Percentiles rank a stretch among this genome's conserved stretches.
Evolutionary conservation across 2,113 vertebrate species (phyloP).

Genomic region (Galemys pyrenaicus): DNA sequence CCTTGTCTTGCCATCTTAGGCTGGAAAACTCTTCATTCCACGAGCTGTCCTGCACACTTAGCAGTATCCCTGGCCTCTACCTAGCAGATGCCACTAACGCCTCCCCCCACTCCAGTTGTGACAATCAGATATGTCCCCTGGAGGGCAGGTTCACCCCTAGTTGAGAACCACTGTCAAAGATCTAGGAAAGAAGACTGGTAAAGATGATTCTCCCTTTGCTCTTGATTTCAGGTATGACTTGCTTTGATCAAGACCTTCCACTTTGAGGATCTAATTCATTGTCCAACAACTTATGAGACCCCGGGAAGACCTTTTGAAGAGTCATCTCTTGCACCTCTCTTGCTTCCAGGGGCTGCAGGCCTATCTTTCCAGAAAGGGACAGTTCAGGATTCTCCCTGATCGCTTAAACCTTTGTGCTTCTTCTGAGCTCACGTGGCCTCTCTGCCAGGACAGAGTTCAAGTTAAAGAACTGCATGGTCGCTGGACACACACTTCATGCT

Average conservation of each 20-base stretch:
- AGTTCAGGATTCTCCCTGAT: fast-evolving
- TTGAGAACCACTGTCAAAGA: neutral
- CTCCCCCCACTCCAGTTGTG: neutral
- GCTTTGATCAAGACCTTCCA: neutral
- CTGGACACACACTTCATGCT: no score
- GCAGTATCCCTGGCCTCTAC: neutral
- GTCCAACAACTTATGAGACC: no score
- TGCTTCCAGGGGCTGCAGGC: neutral
- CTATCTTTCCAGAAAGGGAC: neutral
- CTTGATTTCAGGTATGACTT: neutral
- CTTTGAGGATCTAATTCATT: neutral
- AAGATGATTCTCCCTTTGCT: neutral
- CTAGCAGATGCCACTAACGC: neutral
- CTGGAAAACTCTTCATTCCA: neutral
- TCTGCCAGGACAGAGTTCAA: neutral
- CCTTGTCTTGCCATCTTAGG: no score
- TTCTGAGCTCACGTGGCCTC: neutral
- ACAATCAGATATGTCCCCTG: neutral
- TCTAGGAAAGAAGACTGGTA: neutral
- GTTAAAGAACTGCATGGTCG: neutral
- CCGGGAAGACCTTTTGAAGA: neutral
- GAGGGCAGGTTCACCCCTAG: no score
- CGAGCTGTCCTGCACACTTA: fast-evolving
- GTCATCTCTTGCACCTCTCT: fast-evolving
- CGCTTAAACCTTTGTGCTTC: no score